Conservation (phyloP, 2,888 invertebrate genomes). For the Philopedon plagiatum region DNA sequence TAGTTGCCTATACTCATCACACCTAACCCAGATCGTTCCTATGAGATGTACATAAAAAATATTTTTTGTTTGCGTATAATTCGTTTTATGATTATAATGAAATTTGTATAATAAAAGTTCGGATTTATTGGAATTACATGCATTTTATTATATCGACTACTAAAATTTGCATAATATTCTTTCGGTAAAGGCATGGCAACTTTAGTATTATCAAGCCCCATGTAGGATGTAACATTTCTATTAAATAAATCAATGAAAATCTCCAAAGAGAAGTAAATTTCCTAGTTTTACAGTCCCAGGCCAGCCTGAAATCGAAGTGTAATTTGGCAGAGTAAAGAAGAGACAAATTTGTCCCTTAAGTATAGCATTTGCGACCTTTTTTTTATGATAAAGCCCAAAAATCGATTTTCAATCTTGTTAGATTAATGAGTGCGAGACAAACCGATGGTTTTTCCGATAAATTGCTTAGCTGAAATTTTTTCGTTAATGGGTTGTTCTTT, state of each 20-base stretch:
- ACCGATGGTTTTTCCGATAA: conserved; percentile 10
- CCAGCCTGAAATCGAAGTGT: conserved; percentile 49
- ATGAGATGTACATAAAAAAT: too few relatives aligned
- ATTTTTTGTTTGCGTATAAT: too few relatives aligned
- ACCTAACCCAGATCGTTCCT: too few relatives aligned
- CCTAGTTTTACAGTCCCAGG: conserved; percentile 48
- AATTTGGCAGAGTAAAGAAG: conserved; percentile 46
- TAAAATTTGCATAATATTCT: background rate
- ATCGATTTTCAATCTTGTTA: conserved; percentile 34
- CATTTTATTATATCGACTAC: too few relatives aligned
- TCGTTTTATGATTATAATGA: too few relatives aligned
- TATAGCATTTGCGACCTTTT: conserved; percentile 46
- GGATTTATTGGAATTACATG: too few relatives aligned
- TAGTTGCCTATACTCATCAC: too few relatives aligned
- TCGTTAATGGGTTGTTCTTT: background rate
- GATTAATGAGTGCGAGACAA: conserved; percentile 24
- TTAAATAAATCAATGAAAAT: conserved; percentile 45
- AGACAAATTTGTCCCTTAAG: conserved; percentile 50
- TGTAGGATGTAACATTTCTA: conserved; percentile 11
- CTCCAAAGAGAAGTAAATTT: conserved; percentile 47
- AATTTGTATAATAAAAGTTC: too few relatives aligned
- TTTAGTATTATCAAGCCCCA: background rate
- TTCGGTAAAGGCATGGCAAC: background rate
- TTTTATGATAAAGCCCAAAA: conserved; percentile 17
- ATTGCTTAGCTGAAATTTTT: background rate